A percentile compares a stretch with the other conserved stretches of the same genome.
Conservation (phyloP, 2,888 invertebrate species). For the Papilio protenor region DNA sequence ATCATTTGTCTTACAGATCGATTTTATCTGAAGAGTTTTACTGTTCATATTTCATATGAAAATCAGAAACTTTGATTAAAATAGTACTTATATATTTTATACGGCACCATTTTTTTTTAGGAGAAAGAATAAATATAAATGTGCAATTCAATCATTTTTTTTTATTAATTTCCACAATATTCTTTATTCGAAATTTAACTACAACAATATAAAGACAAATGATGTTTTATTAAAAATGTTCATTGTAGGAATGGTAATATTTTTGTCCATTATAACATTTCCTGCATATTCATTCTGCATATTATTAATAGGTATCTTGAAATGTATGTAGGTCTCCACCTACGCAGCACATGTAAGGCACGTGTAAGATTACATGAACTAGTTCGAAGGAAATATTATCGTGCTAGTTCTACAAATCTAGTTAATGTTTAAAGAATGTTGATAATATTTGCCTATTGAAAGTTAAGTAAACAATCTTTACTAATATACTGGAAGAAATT, state of each 20-base stretch:
- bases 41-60: neutral
- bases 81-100: neutral
- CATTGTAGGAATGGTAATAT: too few species aligned
- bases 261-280: too few species aligned
- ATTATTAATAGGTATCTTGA: neutral
- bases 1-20: neutral
- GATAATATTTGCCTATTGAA: neutral
- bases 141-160: too few species aligned
- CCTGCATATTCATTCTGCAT: neutral
- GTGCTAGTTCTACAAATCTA: conserved; percentile 13
- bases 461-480: neutral
- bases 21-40: neutral
- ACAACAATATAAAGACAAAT: too few species aligned
- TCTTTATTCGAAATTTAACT: too few species aligned
- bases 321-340: conserved; percentile 12
- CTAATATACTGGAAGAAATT: neutral
- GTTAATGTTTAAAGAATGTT: neutral
- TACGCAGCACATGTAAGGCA: conserved; percentile 3
- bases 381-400: neutral
- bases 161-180: too few species aligned
- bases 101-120: too few species aligned
- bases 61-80: neutral
- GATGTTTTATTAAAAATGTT: too few species aligned
- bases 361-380: conserved; percentile 20
- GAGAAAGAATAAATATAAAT: too few species aligned